Conservation (phyloP, 2,888 invertebrate genomes). For the Eurois occulta region DNA sequence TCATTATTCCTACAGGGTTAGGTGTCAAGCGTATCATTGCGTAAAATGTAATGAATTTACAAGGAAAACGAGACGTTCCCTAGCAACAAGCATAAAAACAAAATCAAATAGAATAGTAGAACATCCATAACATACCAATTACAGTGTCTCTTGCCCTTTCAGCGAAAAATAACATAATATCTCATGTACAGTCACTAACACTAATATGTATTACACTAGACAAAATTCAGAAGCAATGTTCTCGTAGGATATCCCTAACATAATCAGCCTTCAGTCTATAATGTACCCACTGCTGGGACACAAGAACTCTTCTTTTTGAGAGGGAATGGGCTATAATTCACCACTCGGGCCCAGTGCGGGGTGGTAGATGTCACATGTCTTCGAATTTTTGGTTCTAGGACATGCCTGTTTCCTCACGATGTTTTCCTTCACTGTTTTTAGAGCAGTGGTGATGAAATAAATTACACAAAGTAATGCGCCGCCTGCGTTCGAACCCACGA, state of each 20-base stretch:
- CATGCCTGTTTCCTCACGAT: no score
- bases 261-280: no score
- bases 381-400: no score
- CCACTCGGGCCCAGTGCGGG: no score
- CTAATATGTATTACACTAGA: neutral
- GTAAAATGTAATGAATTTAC: neutral
- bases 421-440: no score
- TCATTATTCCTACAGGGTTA: neutral
- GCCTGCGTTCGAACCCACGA: no score
- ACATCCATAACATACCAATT: slow-evolving; percentile 3
- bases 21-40: neutral
- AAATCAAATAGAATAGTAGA: neutral
- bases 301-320: no score
- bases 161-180: slow-evolving; percentile 22
- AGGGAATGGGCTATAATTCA: no score
- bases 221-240: neutral
- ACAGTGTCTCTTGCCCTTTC: neutral
- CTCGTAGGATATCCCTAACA: neutral
- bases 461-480: no score
- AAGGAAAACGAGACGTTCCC: neutral
- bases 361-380: no score
- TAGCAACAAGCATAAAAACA: neutral
- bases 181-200: neutral
- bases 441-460: no score
- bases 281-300: no score